Evolutionary conservation across 1,140 invertebrate genomes (phyloP), one percentile per base, ranked within the genome.

Genomic region (Neodiprion fabricii): DNA sequence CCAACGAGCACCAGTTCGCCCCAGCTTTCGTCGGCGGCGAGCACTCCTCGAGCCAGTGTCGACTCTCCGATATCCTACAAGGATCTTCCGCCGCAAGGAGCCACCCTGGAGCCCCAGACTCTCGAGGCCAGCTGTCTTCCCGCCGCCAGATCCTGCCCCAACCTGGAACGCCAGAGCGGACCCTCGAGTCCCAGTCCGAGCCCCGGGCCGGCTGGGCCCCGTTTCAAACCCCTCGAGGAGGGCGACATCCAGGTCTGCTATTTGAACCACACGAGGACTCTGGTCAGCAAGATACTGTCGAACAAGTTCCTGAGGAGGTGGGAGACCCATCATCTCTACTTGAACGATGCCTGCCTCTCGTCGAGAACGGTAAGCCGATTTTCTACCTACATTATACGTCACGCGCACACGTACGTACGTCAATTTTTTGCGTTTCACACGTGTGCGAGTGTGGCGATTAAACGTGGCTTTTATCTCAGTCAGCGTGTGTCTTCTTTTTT

Each of bases 211-310:
- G 89, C 88, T 2, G 93, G 93, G 0, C 92, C 93, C 0, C 88
- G 93, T 47, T 95, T 94, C 85, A 96, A 95, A 83, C 89, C 95
- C 9, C 90, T 95, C 48, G 89, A 91, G 12, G 94, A 96, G 74
- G 94, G 94, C 0, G 93, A 95, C 72, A 90, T 95, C 23, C 92
- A 94, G 82, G 90, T 96, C 49, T 96, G 95, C 89, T 92, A 93
- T 78, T 89, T 96, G 68, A 94, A 96, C 79, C 94, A 96, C 79
- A 93, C 93, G 0, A 89, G 93, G 73, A 96, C 94, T 65, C 92
- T 96, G 65, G 92, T 96, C 72, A 94, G 92, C 84, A 96, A 96
- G 87, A 94, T 96, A 73, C 88, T 96, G 74, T 94, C 93, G 71
- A 95, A 94, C 50, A 94, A 95, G 84, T 95, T 95, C 81, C 88